phyloP scores from a whole-genome alignment of 2,797 vertebrate species.

The Acanthopagrus latus region DNA sequence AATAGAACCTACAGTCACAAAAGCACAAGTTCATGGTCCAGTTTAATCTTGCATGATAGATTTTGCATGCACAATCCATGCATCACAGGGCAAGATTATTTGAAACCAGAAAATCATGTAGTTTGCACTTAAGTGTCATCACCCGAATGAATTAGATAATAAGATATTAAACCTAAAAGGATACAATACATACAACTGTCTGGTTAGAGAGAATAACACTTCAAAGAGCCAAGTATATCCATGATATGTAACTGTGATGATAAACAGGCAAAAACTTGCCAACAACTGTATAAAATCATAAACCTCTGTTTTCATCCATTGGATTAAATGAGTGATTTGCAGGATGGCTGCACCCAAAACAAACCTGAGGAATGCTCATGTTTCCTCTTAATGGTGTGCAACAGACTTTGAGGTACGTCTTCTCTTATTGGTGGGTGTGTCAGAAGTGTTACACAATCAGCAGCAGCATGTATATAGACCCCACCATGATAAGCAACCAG shows the following conservation, averaged over 20 bases:
- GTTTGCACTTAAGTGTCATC: background rate
- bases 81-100: background rate
- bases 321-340: background rate
- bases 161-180: conserved; percentile 12
- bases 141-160: background rate
- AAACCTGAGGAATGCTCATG: background rate
- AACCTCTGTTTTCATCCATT: background rate
- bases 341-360: background rate
- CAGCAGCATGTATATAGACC: too few species aligned
- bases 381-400: too few species aligned
- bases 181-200: conserved; percentile 8
- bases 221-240: background rate
- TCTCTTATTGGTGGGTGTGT: too few species aligned
- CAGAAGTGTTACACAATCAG: too few species aligned
- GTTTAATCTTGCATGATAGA: conserved; percentile 6
- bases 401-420: too few species aligned
- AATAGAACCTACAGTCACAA: background rate
- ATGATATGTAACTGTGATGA: background rate
- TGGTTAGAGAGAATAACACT: background rate
- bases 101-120: background rate
- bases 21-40: background rate
- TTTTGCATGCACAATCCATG: background rate
- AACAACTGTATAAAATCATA: background rate
- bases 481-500: too few species aligned
- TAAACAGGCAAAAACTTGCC: background rate